Evolutionary conservation across 2,888 invertebrate genomes (phyloP), one percentile per base, ranked within the genome.

Genomic region (Leistus spinibarbis): DNA sequence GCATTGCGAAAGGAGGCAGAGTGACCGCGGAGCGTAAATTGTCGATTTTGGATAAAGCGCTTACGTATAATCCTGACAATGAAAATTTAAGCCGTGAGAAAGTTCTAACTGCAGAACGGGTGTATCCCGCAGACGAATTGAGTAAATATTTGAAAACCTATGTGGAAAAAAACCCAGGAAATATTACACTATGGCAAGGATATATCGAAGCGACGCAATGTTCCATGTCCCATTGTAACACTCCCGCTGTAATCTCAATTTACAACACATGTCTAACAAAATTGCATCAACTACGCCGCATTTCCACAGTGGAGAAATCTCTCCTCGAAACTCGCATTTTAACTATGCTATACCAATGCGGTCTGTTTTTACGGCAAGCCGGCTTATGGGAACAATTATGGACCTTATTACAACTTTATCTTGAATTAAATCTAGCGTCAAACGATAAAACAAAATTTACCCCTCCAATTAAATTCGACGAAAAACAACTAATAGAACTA

Each of bases 371-470:
- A 19, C 88, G 91, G 69, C 93, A 94, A 81, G 90, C 91, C 5
- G 93, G 93, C 0, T 87, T 93, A 76, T 91, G 91, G 88, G 94
- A 94, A 85, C 90, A 90, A 80, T 89, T 95, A 80, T 92, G 92
- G 89, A 90, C 91, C 77, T 86, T 93, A 54, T 83, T 94, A 64
- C 90, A 91, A 81, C 85, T 93, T 81, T 91, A 91, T 80, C 85
- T 92, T 27, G 90, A 90, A 78, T 85, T 94, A 78, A 93, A 92
- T 87, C 87, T 92, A 77, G 86, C 88, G 0, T 83, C 83, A 0
- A 81, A 85, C 69, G 80, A 81, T 73, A 71, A 81, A 77, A 70
- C 78, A 54, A 80, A 80, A 64, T 83, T 83, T 74, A 78, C 82
- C 16, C 24, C 10, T 19, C 68, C 68, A 17, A 77, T 78, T 19